Percentiles rank a stretch among this genome's conserved stretches.
Evolutionary conservation across 2,888 invertebrate genomes (phyloP).

Genomic region (Eupithecia pulchellata): DNA sequence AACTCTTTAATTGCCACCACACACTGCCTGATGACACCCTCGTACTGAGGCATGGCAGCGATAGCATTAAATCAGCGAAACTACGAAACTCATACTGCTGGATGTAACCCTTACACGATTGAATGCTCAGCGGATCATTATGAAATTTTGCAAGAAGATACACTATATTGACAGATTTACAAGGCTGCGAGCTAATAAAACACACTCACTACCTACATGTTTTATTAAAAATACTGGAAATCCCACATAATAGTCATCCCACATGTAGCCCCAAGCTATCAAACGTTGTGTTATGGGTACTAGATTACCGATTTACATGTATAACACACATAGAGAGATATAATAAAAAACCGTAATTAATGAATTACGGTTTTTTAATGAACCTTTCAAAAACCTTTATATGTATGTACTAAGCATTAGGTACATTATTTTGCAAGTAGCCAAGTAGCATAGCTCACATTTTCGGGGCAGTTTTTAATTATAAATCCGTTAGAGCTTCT

Average conservation of each 20-base stretch:
- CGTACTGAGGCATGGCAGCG: no score
- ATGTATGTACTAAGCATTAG: not conserved
- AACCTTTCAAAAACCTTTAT: not conserved
- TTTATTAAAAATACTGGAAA: no score
- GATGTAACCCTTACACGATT: not conserved
- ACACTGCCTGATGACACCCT: no score
- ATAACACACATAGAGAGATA: no score
- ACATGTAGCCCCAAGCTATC: no score
- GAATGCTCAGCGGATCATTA: not conserved
- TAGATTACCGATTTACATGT: no score
- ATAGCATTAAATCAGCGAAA: not conserved
- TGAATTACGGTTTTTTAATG: not conserved
- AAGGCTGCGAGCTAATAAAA: not conserved
- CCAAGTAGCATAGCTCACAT: not conserved
- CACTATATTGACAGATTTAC: not conserved
- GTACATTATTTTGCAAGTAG: not conserved
- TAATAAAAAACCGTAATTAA: no score
- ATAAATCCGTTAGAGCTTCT: constrained; percentile 22
- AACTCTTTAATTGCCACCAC: no score
- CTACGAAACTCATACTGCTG: not conserved
- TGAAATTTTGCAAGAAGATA: not conserved
- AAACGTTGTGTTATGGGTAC: no score
- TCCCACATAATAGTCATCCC: no score
- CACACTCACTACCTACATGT: no score
- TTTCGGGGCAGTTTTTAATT: constrained; percentile 19